Percentiles rank a stretch among this genome's conserved stretches.
phyloP scores from a whole-genome alignment of 1,140 invertebrate species.

The Radopholus similis region DNA sequence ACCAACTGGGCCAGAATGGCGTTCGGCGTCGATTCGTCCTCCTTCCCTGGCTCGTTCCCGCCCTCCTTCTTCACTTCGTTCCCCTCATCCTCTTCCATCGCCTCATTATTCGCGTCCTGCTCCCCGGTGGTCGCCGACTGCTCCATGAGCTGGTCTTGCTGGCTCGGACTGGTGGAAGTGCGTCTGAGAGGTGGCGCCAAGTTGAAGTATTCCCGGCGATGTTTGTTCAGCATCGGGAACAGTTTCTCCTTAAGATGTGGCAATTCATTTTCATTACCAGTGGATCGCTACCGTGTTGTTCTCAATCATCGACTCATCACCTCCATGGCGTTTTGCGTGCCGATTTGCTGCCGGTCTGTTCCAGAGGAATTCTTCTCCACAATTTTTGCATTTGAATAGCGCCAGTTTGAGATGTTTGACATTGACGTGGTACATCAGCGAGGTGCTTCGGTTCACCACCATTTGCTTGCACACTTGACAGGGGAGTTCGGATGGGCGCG shows the following conservation, averaged over 20 bases:
- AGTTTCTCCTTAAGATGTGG: no score
- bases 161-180: background rate
- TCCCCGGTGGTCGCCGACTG: background rate
- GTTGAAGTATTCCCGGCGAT: constrained; percentile 17
- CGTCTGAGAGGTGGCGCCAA: background rate
- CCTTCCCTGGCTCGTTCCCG: background rate
- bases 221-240: constrained; percentile 11
- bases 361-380: constrained; percentile 19
- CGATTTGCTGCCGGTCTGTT: constrained; percentile 14
- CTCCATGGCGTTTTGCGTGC: constrained; percentile 18
- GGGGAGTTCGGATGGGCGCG: constrained; percentile 13
- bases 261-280: no score
- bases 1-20: constrained; percentile 14
- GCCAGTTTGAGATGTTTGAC: constrained; percentile 26
- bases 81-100: background rate
- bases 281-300: constrained; percentile 13
- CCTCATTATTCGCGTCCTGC: background rate
- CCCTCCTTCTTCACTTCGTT: background rate
- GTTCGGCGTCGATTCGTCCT: background rate
- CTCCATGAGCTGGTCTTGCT: background rate
- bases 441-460: constrained; percentile 31
- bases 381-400: constrained; percentile 15
- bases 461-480: constrained; percentile 19
- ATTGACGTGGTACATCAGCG: constrained; percentile 35
- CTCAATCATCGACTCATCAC: constrained; percentile 16